Base-by-base conservation (phyloP, 2,888 invertebrate species). In the Omphaloscelis lunosa region DNA sequence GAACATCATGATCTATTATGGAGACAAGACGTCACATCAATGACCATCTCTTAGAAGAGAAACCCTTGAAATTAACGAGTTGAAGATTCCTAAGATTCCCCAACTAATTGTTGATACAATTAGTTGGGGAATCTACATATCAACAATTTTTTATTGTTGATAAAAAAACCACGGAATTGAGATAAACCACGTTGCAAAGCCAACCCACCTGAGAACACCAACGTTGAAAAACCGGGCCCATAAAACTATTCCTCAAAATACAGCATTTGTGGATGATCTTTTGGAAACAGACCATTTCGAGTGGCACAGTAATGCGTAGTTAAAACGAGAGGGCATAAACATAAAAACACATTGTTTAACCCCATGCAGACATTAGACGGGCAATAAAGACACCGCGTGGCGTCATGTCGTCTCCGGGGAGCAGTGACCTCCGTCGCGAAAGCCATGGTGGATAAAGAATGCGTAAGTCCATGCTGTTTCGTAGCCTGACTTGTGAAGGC, bases 371-470 rank as follows among this genome's bases (percentile, higher is more conserved):
- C 84, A 86, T 87, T 89, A 84, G 84, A 77, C 77, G 72, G 77
- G 86, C 83, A 86, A 87, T 89, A 87, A 88, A 90, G 89, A 82
- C 87, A 84, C 84, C 87, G 89, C 86, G 83, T 88, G 92, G 91
- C 92, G 92, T 91, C 92, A 88, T 89, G 89, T 89, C 87, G 94
- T 94, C 95, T 93, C 91, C 72, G 84, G 91, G 90, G 94, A 92
- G 88, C 94, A 93, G 86, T 94, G 94, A 95, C 93, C 95, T 89
- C 91, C 78, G 85, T 88, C 88, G 92, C 91, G 87, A 92, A 92
- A 91, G 90, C 89, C 85, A 89, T 90, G 89, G 86, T 84, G 84
- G 83, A 65, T 75, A 76, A 88, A 80, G 87, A 88, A 88, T 88
- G 89, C 80, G 85, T 82, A 80, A 74, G 79, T 69, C 88, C 78